phyloP scores from a whole-genome alignment of 2,797 vertebrate genomes.

The Heterohyrax brucei region DNA sequence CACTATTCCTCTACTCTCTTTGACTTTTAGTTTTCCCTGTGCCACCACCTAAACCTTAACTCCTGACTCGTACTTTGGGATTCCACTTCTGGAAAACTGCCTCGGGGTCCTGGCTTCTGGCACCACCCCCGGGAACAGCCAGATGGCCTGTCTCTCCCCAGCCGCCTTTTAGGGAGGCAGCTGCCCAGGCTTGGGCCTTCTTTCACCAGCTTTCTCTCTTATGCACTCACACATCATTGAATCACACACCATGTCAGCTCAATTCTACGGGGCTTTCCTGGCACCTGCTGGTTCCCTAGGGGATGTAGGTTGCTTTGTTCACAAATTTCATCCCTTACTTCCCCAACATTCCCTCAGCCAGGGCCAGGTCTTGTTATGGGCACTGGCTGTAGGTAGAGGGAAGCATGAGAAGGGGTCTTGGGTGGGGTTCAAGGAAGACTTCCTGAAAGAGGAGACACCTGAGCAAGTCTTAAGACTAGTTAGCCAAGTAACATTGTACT shows the following conservation, averaged over 20 bases:
- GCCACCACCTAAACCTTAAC: neutral
- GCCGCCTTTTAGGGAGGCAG: neutral
- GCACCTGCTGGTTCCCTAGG: neutral
- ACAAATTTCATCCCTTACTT: neutral
- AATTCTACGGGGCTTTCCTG: neutral
- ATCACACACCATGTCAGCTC: neutral
- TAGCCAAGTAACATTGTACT: neutral
- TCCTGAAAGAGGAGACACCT: neutral
- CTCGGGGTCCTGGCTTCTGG: neutral
- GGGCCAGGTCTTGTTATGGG: neutral
- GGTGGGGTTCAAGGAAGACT: neutral
- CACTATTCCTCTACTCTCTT: neutral
- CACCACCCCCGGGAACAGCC: neutral
- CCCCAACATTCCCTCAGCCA: neutral
- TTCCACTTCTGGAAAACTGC: neutral
- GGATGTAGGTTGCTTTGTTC: neutral
- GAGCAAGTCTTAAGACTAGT: neutral
- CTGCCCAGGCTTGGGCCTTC: conserved; percentile 5
- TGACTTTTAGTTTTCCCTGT: neutral
- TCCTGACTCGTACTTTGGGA: neutral
- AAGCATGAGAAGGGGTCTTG: neutral
- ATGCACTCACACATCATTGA: neutral
- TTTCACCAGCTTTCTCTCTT: neutral
- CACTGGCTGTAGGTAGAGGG: neutral
- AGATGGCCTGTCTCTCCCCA: neutral